Evolutionary conservation across 1,140 invertebrate genomes (phyloP).

Genomic region (Chironomus tepperi): DNA sequence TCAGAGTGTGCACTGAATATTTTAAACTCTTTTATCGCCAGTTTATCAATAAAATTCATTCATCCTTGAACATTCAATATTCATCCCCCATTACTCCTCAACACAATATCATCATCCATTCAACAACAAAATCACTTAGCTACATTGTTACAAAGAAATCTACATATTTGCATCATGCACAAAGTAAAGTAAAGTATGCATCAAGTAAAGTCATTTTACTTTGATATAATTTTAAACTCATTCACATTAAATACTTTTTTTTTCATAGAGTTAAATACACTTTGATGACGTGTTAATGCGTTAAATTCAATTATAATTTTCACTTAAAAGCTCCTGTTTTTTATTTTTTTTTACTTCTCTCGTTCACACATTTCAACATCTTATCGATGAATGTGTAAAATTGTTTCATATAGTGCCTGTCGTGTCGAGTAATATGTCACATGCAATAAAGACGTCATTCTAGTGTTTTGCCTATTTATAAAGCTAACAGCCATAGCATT

Average conservation of each 20-base stretch:
- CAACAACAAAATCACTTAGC: too few species aligned
- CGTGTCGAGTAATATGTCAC: not conserved
- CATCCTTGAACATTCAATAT: too few species aligned
- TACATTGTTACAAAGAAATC: too few species aligned
- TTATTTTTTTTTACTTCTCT: not conserved
- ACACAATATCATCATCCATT: too few species aligned
- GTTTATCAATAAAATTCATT: too few species aligned
- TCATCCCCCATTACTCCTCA: too few species aligned
- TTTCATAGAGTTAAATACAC: not conserved
- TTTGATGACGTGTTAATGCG: conserved; percentile 12
- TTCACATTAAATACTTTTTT: not conserved
- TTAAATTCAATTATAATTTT: not conserved
- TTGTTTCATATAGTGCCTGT: not conserved
- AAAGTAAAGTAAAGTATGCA: not conserved
- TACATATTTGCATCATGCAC: too few species aligned
- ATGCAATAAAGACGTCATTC: conserved; percentile 12
- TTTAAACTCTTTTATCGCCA: too few species aligned
- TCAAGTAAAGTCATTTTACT: not conserved
- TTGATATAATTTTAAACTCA: not conserved
- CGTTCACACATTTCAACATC: too few species aligned
- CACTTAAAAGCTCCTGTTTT: not conserved
- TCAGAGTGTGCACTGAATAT: too few species aligned
- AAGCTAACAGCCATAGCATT: not conserved
- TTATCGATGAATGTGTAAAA: not conserved
- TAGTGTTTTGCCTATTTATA: not conserved